Evolutionary conservation across 2,797 vertebrate species (phyloP), one percentile per base, ranked within the genome.

Genomic region (Erethizon dorsatum): DNA sequence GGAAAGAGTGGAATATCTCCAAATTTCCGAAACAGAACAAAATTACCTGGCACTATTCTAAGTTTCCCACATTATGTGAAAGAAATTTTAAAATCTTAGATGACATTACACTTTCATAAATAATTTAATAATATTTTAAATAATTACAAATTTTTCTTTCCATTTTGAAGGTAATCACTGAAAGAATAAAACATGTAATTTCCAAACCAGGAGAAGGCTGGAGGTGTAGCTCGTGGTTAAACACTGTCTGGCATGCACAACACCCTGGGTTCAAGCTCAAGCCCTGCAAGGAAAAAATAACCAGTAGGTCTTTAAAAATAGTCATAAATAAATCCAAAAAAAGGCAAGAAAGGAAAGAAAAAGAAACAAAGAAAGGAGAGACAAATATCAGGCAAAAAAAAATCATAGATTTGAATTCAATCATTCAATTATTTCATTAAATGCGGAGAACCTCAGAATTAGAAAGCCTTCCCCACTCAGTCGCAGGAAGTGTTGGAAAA

Each of bases 321-420:
- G 45, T 85, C n/a, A 61, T 67, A 69, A 82, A 15, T 82, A 69
- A 90, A 86, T 75, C 17, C 47, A n/a, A 69, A 78, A 92, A 85
- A 41, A 31, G 4, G 5, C 4, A 80, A 65, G 52, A 52, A 83
- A 37, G 31, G 17, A 67, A 83, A 57, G 15, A 57, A 71, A 93
- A 54, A 52, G 41, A 92, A 88, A 78, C 12, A 47, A 85, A 73
- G 22, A 69, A 33, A 52, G 7, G 4, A 2, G 9, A 22, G 41
- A 22, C 69, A n/a, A 61, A 78, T 20, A 56, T 28, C 61, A 91
- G 24, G n/a, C 18, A n/a, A 50, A 18, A 84, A 80, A 50, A 79
- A 71, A 50, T 17, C 11, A 24, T 24, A 85, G 26, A 45, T 86
- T 50, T 41, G 59, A 86, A 86, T 83, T 26, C 18, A 83, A 91